These are phyloP conservation scores for Cyclura pinguis DNA, from an alignment of 2,797 vertebrate species.

Conservation along the genomic window DNA sequence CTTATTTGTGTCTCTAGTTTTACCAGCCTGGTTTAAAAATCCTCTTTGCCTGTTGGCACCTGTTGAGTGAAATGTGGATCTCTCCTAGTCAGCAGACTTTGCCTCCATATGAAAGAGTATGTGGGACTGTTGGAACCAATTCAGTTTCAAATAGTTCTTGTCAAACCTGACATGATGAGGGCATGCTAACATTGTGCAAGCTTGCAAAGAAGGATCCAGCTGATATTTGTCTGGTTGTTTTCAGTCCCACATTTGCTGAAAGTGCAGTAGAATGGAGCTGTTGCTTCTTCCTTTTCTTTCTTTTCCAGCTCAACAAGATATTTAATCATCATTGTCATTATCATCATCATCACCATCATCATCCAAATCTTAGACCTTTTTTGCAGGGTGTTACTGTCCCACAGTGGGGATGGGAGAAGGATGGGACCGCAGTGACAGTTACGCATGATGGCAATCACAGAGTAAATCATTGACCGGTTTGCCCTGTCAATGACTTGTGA, in stretches of 20 bases:
- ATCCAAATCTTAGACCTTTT: too few species aligned
- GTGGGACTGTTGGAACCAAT: background rate
- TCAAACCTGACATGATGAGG: background rate
- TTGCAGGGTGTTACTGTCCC: too few species aligned
- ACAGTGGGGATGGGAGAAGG: too few species aligned
- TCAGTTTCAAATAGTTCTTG: background rate
- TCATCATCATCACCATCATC: too few species aligned
- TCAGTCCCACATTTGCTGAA: background rate
- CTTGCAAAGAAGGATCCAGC: background rate
- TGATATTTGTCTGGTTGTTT: background rate
- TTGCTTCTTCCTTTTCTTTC: background rate
- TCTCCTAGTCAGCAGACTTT: background rate
- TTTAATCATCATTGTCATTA: background rate
- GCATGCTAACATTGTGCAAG: background rate
- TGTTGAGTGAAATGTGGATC: background rate
- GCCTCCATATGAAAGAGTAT: background rate
- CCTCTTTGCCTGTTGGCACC: background rate
- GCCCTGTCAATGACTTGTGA: too few species aligned
- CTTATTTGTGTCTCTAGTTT: background rate
- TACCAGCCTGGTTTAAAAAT: background rate
- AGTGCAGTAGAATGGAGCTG: background rate
- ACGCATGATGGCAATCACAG: too few species aligned
- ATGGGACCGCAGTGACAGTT: too few species aligned
- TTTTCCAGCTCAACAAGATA: background rate
- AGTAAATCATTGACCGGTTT: too few species aligned